Conservation (phyloP, 1,140 invertebrate species). For the Leucophenga varia region DNA sequence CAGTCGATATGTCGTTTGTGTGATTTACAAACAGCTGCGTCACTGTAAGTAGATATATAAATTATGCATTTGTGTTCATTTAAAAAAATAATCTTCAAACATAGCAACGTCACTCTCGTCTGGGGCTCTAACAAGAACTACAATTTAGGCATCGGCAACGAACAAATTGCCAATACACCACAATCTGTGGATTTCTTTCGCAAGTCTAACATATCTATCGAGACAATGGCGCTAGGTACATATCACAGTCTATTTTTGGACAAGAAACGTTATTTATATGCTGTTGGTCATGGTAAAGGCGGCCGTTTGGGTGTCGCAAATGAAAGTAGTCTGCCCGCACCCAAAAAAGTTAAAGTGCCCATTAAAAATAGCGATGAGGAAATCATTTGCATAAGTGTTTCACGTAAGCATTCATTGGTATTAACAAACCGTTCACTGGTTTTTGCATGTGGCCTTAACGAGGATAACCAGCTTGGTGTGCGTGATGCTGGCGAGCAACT, state of each 20-base stretch:
- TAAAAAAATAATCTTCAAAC: neutral
- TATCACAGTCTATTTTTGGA: constrained; percentile 71
- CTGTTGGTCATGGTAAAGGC: constrained; percentile 72
- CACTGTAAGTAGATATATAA: constrained; percentile 25
- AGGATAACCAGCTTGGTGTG: constrained; percentile 65
- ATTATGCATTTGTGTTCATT: no score
- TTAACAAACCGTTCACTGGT: constrained; percentile 61
- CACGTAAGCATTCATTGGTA: constrained; percentile 67
- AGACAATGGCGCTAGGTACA: constrained; percentile 62
- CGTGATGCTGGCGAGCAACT: constrained; percentile 58
- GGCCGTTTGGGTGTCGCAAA: constrained; percentile 65
- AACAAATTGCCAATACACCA: constrained; percentile 31
- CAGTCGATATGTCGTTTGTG: constrained; percentile 41
- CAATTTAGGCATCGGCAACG: constrained; percentile 62
- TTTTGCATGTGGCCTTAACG: constrained; percentile 68
- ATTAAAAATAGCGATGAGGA: constrained; percentile 55
- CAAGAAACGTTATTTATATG: constrained; percentile 61
- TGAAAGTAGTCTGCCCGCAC: constrained; percentile 62
- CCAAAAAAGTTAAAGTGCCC: constrained; percentile 58
- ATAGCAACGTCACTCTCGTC: constrained; percentile 60
- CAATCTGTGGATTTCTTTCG: constrained; percentile 51
- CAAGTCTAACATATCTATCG: constrained; percentile 42
- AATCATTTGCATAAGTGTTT: constrained; percentile 54
- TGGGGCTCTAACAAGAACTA: constrained; percentile 76
- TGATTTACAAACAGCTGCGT: constrained; percentile 17